Evolutionary conservation across 2,888 invertebrate species (phyloP), one percentile per base, ranked within the genome.

Genomic region (Harmothoe impar): DNA sequence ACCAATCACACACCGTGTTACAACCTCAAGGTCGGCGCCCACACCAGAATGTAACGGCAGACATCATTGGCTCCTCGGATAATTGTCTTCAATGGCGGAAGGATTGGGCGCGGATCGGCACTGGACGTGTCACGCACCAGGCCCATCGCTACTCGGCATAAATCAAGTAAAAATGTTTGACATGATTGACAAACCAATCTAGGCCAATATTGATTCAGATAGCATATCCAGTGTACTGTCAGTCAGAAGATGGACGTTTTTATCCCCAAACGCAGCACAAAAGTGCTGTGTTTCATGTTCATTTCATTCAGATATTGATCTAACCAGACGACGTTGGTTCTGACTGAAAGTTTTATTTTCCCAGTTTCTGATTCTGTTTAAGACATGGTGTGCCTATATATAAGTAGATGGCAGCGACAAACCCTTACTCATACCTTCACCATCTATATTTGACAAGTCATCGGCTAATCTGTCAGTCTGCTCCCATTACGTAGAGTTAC

Each of bases 121-220:
- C 72, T 23, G 72, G 25, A 72, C 29, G n/a, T 62, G 62, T 62
- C 62, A 62, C 62, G 62, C 62, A 62, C 23, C 7, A 15, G 62
- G 20, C 20, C 62, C 62, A 62, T n/a, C 62, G 62, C 62, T 20
- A 3, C 25, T 25, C 15, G 72, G 29, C 15, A 72, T 72, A 72
- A 72, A 72, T 72, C 29, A 29, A n/a, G 15, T 25, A 72, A 62
- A 72, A 72, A 15, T 29, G 72, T n/a, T 72, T n/a, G 72, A 15
- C 72, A 72, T 72, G 72, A 72, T 72, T 72, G 72, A 72, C 72
- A 72, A 72, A 72, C 72, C 72, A 72, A 72, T 72, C 31, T 72
- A 25, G 25, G 72, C 62, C 25, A 72, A 72, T 72, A 29, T 29
- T 72, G 72, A 72, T 72, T 72, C 72, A 29, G 72, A 0, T n/a